These are phyloP conservation scores for Enteromius thamalakanensis DNA, from an alignment of 2,797 vertebrate genomes.

Conservation along the genomic window DNA sequence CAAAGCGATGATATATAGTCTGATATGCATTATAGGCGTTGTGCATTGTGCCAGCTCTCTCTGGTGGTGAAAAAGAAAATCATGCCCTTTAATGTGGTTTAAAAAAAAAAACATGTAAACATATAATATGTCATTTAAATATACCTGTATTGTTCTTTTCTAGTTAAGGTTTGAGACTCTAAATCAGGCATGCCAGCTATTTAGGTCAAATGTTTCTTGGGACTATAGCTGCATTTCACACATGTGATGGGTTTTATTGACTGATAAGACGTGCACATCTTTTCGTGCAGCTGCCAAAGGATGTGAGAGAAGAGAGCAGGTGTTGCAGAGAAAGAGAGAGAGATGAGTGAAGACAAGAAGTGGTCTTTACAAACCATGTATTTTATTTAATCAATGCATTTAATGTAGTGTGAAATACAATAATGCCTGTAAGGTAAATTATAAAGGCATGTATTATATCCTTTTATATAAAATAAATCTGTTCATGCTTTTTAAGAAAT, in stretches of 20 bases:
- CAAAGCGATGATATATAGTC: not conserved
- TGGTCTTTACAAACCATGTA: not conserved
- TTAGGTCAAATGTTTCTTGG: slow-evolving; percentile 42
- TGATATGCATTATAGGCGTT: not conserved
- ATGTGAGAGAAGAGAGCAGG: slow-evolving; percentile 24
- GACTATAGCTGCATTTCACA: slow-evolving; percentile 28
- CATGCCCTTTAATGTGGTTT: not conserved
- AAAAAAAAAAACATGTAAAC: no score
- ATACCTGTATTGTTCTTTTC: not conserved
- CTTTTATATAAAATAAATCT: not conserved
- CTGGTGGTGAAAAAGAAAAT: slow-evolving; percentile 66
- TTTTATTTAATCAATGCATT: not conserved
- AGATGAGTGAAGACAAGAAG: slow-evolving; percentile 12
- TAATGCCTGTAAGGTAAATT: slow-evolving; percentile 3
- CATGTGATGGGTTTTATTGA: slow-evolving; percentile 36
- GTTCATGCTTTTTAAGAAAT: not conserved
- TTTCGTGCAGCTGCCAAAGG: slow-evolving; percentile 5
- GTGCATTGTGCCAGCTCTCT: slow-evolving; percentile 74
- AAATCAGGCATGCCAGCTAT: slow-evolving; percentile 38
- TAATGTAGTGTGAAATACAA: not conserved
- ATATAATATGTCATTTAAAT: not conserved
- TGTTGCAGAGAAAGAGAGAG: slow-evolving; percentile 12
- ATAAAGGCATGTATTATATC: not conserved
- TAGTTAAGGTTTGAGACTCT: not conserved
- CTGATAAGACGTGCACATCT: slow-evolving; percentile 33